A percentile compares a stretch with the other conserved stretches of the same genome.
Evolutionary conservation across 2,113 vertebrate genomes (phyloP).

Genomic region (Gobio gobio): DNA sequence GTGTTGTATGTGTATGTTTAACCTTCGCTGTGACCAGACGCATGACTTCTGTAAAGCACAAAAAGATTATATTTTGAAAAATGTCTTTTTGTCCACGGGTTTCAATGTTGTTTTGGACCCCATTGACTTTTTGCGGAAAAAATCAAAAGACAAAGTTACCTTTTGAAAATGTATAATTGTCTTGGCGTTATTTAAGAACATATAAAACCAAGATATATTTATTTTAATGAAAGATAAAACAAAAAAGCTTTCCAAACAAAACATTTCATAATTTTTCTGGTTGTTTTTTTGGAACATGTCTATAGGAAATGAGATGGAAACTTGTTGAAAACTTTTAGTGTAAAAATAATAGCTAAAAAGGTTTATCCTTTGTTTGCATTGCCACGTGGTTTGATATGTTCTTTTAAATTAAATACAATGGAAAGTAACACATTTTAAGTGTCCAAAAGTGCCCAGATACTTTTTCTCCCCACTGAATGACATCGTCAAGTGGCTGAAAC

Average conservation of each 20-base stretch:
- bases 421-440: neutral
- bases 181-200: neutral
- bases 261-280: neutral
- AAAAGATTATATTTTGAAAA: neutral
- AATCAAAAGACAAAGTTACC: neutral
- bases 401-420: neutral
- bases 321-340: neutral
- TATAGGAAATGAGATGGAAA: neutral
- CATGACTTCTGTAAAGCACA: slow-evolving; percentile 7
- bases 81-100: neutral
- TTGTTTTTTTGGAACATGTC: neutral
- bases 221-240: neutral
- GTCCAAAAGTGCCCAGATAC: neutral
- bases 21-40: neutral
- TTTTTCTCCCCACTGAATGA: neutral
- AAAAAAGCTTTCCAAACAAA: neutral
- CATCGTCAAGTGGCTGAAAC: neutral
- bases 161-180: neutral
- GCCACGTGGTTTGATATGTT: neutral
- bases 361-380: no score
- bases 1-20: neutral
- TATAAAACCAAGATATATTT: neutral
- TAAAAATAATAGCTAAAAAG: neutral
- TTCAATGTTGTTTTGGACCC: neutral
- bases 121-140: neutral